Evolutionary conservation across 2,797 vertebrate genomes (phyloP), one percentile per base, ranked within the genome.

Genomic region (Spondyliosoma cantharus): DNA sequence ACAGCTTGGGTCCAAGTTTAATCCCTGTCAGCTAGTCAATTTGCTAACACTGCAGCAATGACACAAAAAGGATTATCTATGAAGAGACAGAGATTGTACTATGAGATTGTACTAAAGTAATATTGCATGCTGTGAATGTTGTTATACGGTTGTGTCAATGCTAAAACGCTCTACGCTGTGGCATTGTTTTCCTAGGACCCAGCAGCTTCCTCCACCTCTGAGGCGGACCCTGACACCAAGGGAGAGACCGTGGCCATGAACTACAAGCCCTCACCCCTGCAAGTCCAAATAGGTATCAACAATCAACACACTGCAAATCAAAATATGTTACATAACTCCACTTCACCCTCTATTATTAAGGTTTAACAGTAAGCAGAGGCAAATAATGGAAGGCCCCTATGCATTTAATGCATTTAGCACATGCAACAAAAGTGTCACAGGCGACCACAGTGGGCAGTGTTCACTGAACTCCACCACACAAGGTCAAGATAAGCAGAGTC

Each of bases 211-310:
- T 95, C 97, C 57, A 95, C 96, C 88, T 96, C 96, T 49, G 97
- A 97, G 88, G 93, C 93, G 63, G 96, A 97, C 88, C 93, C 96
- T 37, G 97, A 96, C 67, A 91, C 94, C 0, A 96, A 98, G 92
- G 96, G 96, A 62, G 97, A 99, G 94, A 96, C 96, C 27, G 96
- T 98, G 93, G 93, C 96, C 89, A 96, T 98, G 94, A 99, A 97
- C 96, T 99, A 99, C 94, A 99, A 99, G 91, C 97, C 97, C 20
- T 98, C 97, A 49, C 97, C 97, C 0, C 96, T 99, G 82, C 97
- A 99, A 91, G 97, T 97, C 89, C 98, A 99, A 93, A 96, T 99
- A 94, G 98, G 97, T 99, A 94, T 80, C 48, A 7, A 4, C 5
- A 52, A 17, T 15, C 14, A 62, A 22, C 57, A 58, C 52, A 24